These are phyloP conservation scores for Aphelenchoides avenae DNA, from an alignment of 1,140 invertebrate genomes.

Conservation along the genomic window DNA sequence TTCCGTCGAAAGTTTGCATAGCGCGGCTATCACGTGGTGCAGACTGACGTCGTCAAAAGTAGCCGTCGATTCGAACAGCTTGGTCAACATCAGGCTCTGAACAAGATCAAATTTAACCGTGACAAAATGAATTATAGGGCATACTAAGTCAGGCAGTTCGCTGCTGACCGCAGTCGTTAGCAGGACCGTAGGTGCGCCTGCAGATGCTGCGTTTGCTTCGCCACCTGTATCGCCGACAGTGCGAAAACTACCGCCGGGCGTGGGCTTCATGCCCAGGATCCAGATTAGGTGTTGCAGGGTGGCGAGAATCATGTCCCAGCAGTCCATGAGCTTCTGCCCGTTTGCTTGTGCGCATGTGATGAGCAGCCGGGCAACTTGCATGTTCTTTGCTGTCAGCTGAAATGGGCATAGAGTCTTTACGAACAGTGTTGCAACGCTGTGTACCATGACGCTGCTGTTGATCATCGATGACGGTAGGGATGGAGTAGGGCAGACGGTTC, in stretches of 20 bases:
- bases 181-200: slow-evolving; percentile 71
- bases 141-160: slow-evolving; percentile 73
- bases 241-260: slow-evolving; percentile 40
- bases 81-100: slow-evolving; percentile 63
- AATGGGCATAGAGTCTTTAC: slow-evolving; percentile 40
- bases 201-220: slow-evolving; percentile 16
- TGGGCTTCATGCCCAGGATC: slow-evolving; percentile 84
- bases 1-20: slow-evolving; percentile 90
- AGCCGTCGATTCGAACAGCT: slow-evolving; percentile 46
- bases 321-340: slow-evolving; percentile 81
- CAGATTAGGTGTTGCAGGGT: slow-evolving; percentile 90
- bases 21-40: slow-evolving; percentile 89
- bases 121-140: slow-evolving; percentile 1
- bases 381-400: slow-evolving; percentile 85
- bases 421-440: slow-evolving; percentile 21
- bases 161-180: slow-evolving; percentile 92
- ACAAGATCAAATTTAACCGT: slow-evolving; percentile 1
- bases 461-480: slow-evolving; percentile 67
- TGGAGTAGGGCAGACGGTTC: slow-evolving; percentile 61
- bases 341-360: slow-evolving; percentile 82
- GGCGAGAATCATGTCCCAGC: slow-evolving; percentile 90
- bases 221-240: too few relatives aligned
- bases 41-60: slow-evolving; percentile 81
- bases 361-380: slow-evolving; percentile 87
- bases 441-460: slow-evolving; percentile 86